A percentile compares a stretch with the other conserved stretches of the same genome.
Evolutionary conservation across 2,113 vertebrate genomes (phyloP).

Genomic region (Dolichallabes microphthalmus): DNA sequence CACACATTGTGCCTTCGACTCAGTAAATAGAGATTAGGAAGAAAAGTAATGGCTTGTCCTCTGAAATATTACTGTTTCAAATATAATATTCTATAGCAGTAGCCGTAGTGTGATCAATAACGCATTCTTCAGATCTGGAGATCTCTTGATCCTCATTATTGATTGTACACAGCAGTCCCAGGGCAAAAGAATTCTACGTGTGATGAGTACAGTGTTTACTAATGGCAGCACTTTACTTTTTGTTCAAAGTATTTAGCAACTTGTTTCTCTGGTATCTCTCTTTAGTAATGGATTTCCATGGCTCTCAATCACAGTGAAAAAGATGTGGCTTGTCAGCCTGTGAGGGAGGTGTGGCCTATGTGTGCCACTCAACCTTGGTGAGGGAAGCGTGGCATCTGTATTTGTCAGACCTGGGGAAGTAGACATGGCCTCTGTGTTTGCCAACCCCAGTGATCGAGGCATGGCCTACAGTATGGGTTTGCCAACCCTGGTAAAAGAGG

Average conservation of each 20-base stretch:
- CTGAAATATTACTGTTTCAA: neutral
- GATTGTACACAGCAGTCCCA: neutral
- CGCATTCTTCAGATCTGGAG: neutral
- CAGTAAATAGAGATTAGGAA: neutral
- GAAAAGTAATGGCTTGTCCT: neutral
- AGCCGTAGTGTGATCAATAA: neutral
- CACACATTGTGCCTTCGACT: neutral
- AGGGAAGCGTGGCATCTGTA: neutral
- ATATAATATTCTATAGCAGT: neutral
- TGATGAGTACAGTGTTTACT: neutral
- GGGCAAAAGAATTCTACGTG: neutral
- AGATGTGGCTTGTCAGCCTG: neutral
- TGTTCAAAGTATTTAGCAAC: neutral
- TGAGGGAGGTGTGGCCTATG: neutral
- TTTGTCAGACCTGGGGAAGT: neutral
- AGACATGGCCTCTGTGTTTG: neutral
- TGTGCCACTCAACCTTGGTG: neutral
- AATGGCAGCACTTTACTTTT: neutral
- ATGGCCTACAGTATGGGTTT: neutral
- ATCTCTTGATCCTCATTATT: neutral
- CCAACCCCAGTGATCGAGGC: neutral
- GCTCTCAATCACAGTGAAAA: neutral
- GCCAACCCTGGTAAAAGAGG: neutral
- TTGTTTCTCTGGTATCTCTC: neutral
- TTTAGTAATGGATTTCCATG: neutral